Evolutionary conservation across 2,797 vertebrate species (phyloP).

Genomic region (Protonibea diacanthus): DNA sequence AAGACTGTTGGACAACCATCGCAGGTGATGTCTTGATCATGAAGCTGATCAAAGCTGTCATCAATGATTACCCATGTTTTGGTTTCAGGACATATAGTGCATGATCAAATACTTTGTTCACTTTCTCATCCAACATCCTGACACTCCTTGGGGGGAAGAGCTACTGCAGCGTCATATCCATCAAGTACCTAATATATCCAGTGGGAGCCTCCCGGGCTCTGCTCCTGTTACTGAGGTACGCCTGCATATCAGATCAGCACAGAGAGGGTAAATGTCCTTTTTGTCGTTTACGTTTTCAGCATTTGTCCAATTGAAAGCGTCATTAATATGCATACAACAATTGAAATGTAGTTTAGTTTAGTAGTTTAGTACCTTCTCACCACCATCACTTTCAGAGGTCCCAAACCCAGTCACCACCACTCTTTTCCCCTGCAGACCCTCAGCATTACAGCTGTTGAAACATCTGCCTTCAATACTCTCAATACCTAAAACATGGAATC

Average conservation of each 20-base stretch:
- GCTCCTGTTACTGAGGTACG: slow-evolving; percentile 79
- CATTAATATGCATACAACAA: not conserved
- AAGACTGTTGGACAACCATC: too few species aligned
- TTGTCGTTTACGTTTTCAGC: not conserved
- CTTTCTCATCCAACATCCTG: slow-evolving; percentile 58
- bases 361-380: slow-evolving; percentile 67
- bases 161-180: slow-evolving; percentile 11
- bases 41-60: too few species aligned
- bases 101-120: slow-evolving; percentile 75
- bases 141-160: slow-evolving; percentile 53
- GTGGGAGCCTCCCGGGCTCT: slow-evolving; percentile 75
- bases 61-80: slow-evolving; percentile 84
- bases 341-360: not conserved
- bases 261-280: not conserved
- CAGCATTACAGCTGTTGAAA: slow-evolving; percentile 80
- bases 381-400: slow-evolving; percentile 82
- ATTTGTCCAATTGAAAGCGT: not conserved
- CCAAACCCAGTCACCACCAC: slow-evolving; percentile 83
- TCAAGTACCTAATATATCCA: slow-evolving; percentile 51
- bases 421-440: slow-evolving; percentile 76
- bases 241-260: slow-evolving; percentile 54
- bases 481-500: slow-evolving; percentile 67
- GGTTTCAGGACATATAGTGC: slow-evolving; percentile 84
- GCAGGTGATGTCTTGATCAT: too few species aligned
- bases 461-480: slow-evolving; percentile 78